Base-by-base conservation (phyloP, 2,797 vertebrate genomes). In the Mormyrops boulengeri region DNA sequence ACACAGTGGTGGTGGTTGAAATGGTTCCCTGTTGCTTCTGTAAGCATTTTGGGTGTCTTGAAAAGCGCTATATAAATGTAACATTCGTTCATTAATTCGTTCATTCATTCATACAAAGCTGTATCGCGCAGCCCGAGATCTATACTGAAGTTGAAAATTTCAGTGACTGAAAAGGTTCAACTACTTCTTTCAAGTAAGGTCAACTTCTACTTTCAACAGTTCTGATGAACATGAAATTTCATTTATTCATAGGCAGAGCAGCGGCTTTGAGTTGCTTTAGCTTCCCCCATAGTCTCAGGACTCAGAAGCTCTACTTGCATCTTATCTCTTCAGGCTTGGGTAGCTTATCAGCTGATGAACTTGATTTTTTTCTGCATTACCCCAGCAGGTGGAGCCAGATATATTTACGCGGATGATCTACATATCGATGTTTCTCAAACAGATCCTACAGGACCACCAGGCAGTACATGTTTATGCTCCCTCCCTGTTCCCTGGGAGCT, bases 321-420 rank as follows among this genome's bases (percentile, higher is more conserved):
- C 41, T 47, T 47, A 22, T 22, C 77, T 22, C 41, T n/a, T 47
- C 38, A 80, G 4, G 66, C 14, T 66, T 41, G 34, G 30, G 69
- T 19, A 38, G 34, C 14, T 19, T 47, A 47, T 44, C 41, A 22
- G 38, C 17, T 82, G 41, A 82, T 82, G 8, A 47, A 82, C 41
- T 82, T n/a, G 41, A 44, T 41, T 47, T 82, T 82, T 44, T 82
- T 22, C 19, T 44, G 44, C 44, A 84, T 53, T 85, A 26, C n/a
- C 44, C 84, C 84, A 85, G 47, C 84, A 85, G 84, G 47, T 85
- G 84, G 47, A 26, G 84, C 47, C 84, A 85, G n/a, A 85, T 34
- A 30, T 53, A 52, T 50, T 14, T 52, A 47, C 9, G 7, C 6
- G 22, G 11, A 14, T 17, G 84, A 44, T 82, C 34, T 77, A 73